Evolutionary conservation across 92 coral and sea anemone species (phyloP), one percentile per base, ranked within the genome.

Genomic region (Desmophyllum pertusum): DNA sequence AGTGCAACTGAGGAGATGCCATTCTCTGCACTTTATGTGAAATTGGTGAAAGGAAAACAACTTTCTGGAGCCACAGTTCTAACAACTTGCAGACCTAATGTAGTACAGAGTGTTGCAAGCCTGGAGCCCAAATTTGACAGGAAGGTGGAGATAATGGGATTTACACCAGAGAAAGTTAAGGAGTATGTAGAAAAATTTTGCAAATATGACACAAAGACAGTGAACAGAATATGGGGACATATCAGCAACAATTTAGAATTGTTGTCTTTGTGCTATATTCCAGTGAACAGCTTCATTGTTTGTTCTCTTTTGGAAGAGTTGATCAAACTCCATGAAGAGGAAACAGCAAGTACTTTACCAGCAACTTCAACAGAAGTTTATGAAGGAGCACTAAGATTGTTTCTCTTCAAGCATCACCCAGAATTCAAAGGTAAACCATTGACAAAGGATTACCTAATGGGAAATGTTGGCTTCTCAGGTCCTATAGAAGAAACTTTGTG

Each of bases 141-240:
- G 42, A 27, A 17, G 55, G 90, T 85, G 51, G 95, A 88, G 57
- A 91, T 91, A 10, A 18, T 88, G 69, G 92, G 95, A 14, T 91
- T 91, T 50, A 85, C 92, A 1, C 79, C 73, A 18, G 88, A 91
- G 27, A 77, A 82, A 69, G 87, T 88, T 6, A 27, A 81, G 43
- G 40, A 77, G 50, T 91, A 91, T 76, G 81, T 89, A 41, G 8
- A 17, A 38, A 81, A 77, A 13, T 88, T 79, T 41, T 84, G 57
- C 73, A 8, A 30, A 1, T 61, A 76, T 76, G 78, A 88, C 27
- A 17, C 19, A 43, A 11, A 17, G 18, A 14, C 52, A 31, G 59
- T 23, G 21, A 37, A 67, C 14, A 57, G 29, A 29, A 33, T 91
- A 29, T 80, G 87, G 91, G 75, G 33, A 30, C 85, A 84, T 52